Evolutionary conservation across 1,140 invertebrate species (phyloP), one percentile per base, ranked within the genome.

Genomic region (Pseudomyrmex dendroicus): DNA sequence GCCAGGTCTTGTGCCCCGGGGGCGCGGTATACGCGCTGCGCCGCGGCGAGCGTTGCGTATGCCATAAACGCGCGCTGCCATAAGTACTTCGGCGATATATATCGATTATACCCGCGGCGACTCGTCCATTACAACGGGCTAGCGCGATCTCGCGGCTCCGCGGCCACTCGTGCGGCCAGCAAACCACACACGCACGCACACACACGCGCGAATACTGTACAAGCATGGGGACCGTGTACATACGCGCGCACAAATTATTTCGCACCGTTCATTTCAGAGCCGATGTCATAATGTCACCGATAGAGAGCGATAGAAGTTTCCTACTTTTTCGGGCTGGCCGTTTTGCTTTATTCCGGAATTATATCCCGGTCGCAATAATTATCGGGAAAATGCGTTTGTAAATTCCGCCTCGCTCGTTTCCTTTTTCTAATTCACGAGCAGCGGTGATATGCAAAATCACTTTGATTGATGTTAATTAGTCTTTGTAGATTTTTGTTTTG

Each of bases 21-120:
- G 35, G 35, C 35, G 35, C 35, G 35, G 35, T 35, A 35, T 35
- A 35, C 35, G 35, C 35, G 35, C 35, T 52, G 50, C 3, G 50
- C 13, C 13, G 50, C 13, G 50, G 50, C 50, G 50, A 52, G 66
- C 73, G 73, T 76, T 52, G 67, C 76, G 86, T 88, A 88, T 82
- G 86, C 86, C 86, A 87, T 88, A 88, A 88, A 88, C 86, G 86
- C 86, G 85, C 83, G 83, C 76, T 87, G 86, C 86, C 86, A 88
- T 88, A 88, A 88, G 86, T 87, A 88, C 86, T 87, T 77, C 66
- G 83, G 74, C 85, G 84, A 87, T 84, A 84, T 84, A 87, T 83
- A 87, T 56, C 76, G 76, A 70, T 80, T 80, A 80, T 77, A 66
- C 62, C 74, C 61, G 61, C 86, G 70, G 15, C 62, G 83, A 82